Evolutionary conservation across 2,888 invertebrate genomes (phyloP).

Genomic region (Caenorhabditis virilis): DNA sequence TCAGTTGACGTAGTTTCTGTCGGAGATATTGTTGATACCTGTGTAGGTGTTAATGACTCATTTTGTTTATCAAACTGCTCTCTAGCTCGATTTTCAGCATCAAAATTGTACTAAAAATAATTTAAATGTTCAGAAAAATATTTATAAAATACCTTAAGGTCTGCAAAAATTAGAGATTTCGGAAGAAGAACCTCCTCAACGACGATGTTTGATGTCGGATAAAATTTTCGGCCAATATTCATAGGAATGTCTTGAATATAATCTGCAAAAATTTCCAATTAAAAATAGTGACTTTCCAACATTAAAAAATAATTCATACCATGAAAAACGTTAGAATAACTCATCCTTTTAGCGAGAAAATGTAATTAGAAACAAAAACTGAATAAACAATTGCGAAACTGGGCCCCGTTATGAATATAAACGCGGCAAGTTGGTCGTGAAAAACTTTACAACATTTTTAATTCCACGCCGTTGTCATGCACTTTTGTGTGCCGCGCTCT

Average conservation of each 20-base stretch:
- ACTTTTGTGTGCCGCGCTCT: too few relatives aligned
- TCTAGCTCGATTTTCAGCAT: constrained; percentile 43
- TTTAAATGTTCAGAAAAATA: too few relatives aligned
- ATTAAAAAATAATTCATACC: constrained; percentile 10
- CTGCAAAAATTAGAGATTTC: constrained; percentile 8
- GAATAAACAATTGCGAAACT: constrained; percentile 3
- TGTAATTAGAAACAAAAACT: not conserved
- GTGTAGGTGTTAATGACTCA: constrained; percentile 7
- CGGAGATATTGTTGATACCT: not conserved
- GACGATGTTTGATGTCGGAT: constrained; percentile 18
- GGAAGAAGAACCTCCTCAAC: constrained; percentile 22
- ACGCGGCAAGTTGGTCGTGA: constrained; percentile 10
- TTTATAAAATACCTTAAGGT: constrained; percentile 17
- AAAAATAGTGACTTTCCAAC: not conserved
- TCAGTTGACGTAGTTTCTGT: not conserved
- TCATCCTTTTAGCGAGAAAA: constrained; percentile 17
- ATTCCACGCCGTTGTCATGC: too few relatives aligned
- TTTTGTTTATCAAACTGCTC: constrained; percentile 42
- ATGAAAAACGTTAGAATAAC: constrained; percentile 29
- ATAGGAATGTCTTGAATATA: constrained; percentile 32
- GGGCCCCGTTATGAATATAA: constrained; percentile 7
- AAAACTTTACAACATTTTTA: too few relatives aligned
- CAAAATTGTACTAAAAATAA: constrained; percentile 50
- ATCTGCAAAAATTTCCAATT: constrained; percentile 19
- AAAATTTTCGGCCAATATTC: constrained; percentile 22